phyloP scores from a whole-genome alignment of 2,797 vertebrate genomes.

The Cossypha niveicapilla region DNA sequence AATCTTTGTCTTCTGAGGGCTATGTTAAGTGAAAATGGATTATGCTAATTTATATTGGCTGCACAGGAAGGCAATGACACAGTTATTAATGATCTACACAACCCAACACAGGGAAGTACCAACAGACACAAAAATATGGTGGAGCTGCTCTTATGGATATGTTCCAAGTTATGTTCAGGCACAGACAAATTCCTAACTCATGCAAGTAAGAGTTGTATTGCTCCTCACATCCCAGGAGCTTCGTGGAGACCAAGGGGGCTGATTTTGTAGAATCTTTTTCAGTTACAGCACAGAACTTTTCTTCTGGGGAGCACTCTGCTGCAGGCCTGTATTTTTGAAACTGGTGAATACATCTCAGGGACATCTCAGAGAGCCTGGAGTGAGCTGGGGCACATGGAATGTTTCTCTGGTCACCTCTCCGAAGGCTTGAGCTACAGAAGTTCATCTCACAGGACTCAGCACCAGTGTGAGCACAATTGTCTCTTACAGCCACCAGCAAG shows the following conservation, averaged over 20 bases:
- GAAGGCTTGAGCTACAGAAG: not conserved
- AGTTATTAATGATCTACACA: not conserved
- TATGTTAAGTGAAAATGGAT: not conserved
- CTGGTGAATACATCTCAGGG: not conserved
- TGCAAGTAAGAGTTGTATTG: not conserved
- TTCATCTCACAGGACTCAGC: not conserved
- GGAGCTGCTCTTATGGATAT: not conserved
- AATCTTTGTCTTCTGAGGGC: not conserved
- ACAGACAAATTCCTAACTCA: not conserved
- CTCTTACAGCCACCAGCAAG: not conserved
- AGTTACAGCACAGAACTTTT: not conserved
- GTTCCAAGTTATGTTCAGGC: not conserved
- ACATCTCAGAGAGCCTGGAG: not conserved
- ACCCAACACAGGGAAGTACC: not conserved
- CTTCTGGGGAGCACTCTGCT: not conserved
- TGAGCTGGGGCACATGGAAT: fast-evolving
- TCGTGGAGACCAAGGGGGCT: not conserved
- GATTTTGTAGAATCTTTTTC: not conserved
- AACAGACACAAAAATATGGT: not conserved
- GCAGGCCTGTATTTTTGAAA: not conserved
- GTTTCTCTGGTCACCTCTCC: not conserved
- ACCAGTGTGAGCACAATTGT: not conserved
- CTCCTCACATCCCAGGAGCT: not conserved
- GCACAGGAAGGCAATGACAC: not conserved
- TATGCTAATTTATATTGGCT: not conserved